A percentile compares a stretch with the other conserved stretches of the same genome.
phyloP scores from a whole-genome alignment of 2,797 vertebrate genomes.

The Dicrostonyx torquatus region DNA sequence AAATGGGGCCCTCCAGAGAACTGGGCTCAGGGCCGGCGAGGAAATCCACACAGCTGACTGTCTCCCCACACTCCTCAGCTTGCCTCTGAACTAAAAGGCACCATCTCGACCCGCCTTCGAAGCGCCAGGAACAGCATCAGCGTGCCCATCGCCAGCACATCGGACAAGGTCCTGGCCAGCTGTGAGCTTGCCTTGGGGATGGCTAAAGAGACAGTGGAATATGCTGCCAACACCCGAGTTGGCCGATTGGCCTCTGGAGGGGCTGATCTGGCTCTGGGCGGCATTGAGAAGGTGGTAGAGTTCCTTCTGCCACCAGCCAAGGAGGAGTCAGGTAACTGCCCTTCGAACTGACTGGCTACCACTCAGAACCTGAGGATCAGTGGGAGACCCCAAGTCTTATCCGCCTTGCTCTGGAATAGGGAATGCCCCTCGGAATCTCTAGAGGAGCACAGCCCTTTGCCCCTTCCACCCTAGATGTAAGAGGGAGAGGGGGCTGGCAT shows the following conservation, averaged over 20 bases:
- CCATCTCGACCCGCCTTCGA: constrained; percentile 85
- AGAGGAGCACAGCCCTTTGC: neutral
- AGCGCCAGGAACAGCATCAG: constrained; percentile 85
- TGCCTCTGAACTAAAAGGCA: constrained; percentile 85
- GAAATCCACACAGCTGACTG: neutral
- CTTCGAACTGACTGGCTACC: neutral
- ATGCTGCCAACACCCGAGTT: constrained; percentile 81
- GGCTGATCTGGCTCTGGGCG: constrained; percentile 81
- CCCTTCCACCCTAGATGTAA: no score
- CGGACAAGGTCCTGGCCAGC: constrained; percentile 83
- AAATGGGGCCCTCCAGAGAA: neutral
- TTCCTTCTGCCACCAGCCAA: constrained; percentile 84
- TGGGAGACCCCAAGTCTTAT: neutral
- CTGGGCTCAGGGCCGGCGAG: neutral
- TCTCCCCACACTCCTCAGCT: constrained; percentile 76
- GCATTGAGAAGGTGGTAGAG: constrained; percentile 86
- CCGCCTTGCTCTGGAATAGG: neutral
- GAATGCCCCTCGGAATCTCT: neutral
- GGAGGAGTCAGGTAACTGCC: constrained; percentile 84
- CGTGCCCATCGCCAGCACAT: constrained; percentile 76
- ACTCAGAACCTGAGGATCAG: neutral
- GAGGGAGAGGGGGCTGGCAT: neutral
- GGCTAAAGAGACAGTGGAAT: constrained; percentile 79
- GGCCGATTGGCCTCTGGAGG: constrained; percentile 86
- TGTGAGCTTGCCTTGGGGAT: constrained; percentile 83